Evolutionary conservation across 2,113 vertebrate species (phyloP).

Genomic region (Falco punctatus): DNA sequence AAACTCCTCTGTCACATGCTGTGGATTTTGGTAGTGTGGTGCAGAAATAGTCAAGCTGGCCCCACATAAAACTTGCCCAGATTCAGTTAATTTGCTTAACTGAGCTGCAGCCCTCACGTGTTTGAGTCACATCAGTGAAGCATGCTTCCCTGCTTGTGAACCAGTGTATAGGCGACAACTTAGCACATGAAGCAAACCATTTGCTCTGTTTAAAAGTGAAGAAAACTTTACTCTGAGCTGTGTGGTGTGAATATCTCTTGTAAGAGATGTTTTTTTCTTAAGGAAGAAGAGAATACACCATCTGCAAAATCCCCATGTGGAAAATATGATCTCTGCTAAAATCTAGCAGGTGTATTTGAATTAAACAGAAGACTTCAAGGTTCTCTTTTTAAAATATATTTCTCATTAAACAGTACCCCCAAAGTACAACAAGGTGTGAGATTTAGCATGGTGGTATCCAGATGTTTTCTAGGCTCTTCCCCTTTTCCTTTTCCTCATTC

Average conservation of each 20-base stretch:
- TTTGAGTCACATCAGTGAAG: neutral
- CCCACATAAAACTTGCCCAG: neutral
- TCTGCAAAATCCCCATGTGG: neutral
- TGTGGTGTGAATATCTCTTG: neutral
- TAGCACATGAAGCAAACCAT: neutral
- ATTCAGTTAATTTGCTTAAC: neutral
- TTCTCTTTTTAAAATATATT: neutral
- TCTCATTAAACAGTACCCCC: neutral
- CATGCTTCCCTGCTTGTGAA: neutral
- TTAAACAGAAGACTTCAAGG: neutral
- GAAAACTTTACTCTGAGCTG: neutral
- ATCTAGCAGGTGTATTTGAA: neutral
- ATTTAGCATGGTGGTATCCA: neutral
- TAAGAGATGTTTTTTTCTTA: neutral
- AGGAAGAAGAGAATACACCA: neutral
- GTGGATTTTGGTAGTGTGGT: neutral
- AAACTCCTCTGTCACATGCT: neutral
- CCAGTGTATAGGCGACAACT: neutral
- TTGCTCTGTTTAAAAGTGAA: neutral
- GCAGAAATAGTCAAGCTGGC: neutral
- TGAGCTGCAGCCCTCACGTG: neutral
- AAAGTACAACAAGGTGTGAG: neutral
- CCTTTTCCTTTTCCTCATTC: neutral
- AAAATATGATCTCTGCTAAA: neutral
- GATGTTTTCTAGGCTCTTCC: neutral